Evolutionary conservation across 2,113 vertebrate genomes (phyloP).

Genomic region (Pao palembangensis): DNA sequence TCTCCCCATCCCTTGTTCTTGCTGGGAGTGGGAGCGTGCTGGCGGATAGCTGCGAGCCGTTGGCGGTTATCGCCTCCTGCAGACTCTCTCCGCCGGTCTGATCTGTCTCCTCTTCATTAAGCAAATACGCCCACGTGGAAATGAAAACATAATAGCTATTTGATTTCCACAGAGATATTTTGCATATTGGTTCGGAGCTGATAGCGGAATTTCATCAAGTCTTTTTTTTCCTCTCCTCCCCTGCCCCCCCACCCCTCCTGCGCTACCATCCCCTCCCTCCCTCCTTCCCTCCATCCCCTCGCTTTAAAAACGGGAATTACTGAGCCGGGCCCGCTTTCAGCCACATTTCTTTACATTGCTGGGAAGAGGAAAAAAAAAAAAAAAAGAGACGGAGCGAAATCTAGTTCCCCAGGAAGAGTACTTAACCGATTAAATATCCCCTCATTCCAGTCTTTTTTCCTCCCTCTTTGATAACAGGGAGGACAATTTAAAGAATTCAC

Average conservation of each 20-base stretch:
- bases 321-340: slow-evolving; percentile 79
- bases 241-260: slow-evolving; percentile 28
- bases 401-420: slow-evolving; percentile 78
- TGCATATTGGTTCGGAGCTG: slow-evolving; percentile 99
- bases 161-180: slow-evolving; percentile 99
- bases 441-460: slow-evolving; percentile 58
- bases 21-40: slow-evolving; percentile 42
- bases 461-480: slow-evolving; percentile 76
- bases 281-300: not conserved
- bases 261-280: slow-evolving; percentile 7
- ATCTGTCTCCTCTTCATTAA: slow-evolving; percentile 99
- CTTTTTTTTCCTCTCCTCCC: slow-evolving; percentile 66
- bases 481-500: slow-evolving; percentile 79
- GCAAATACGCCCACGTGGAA: slow-evolving; percentile 98
- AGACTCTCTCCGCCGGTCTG: slow-evolving; percentile 89
- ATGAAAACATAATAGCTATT: slow-evolving; percentile 99
- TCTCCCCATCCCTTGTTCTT: slow-evolving; percentile 1
- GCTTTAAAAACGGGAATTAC: slow-evolving; percentile 85
- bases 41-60: slow-evolving; percentile 89
- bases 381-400: slow-evolving; percentile 60
- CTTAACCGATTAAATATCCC: slow-evolving; percentile 83
- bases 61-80: slow-evolving; percentile 90
- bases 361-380: slow-evolving; percentile 60
- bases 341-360: slow-evolving; percentile 81
- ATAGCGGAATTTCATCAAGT: slow-evolving; percentile 99